phyloP scores from a whole-genome alignment of 2,113 vertebrate species.

The Rhombomys opimus region DNA sequence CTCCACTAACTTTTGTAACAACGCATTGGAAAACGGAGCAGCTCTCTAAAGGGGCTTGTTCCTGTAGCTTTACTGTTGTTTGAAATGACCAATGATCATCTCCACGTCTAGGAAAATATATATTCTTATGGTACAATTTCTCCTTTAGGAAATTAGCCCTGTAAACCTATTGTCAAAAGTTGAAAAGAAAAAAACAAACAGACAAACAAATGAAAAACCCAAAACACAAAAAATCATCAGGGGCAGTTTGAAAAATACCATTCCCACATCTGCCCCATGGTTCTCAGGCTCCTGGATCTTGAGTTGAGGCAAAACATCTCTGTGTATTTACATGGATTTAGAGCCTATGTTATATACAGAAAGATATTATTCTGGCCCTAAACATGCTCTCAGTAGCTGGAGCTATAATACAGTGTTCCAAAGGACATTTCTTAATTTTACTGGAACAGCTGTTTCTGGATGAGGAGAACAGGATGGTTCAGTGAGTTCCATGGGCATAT shows the following conservation, averaged over 20 bases:
- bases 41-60: not conserved
- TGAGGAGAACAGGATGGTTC: constrained; percentile 27
- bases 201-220: too few relatives aligned
- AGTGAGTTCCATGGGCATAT: constrained; percentile 27
- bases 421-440: constrained; percentile 73
- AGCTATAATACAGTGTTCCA: constrained; percentile 64
- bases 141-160: not conserved
- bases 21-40: not conserved
- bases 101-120: not conserved
- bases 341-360: not conserved
- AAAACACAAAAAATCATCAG: not conserved
- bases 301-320: not conserved
- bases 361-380: constrained; percentile 43
- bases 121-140: not conserved
- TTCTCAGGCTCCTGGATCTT: not conserved
- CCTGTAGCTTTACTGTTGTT: not conserved
- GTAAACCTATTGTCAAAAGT: not conserved
- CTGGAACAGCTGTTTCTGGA: constrained; percentile 75
- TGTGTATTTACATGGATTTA: constrained; percentile 20
- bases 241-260: not conserved
- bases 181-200: not conserved
- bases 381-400: constrained; percentile 67
- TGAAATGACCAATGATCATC: not conserved
- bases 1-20: not conserved
- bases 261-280: not conserved